Base-by-base conservation (phyloP, 2,113 vertebrate species). In the Peromyscus leucopus region DNA sequence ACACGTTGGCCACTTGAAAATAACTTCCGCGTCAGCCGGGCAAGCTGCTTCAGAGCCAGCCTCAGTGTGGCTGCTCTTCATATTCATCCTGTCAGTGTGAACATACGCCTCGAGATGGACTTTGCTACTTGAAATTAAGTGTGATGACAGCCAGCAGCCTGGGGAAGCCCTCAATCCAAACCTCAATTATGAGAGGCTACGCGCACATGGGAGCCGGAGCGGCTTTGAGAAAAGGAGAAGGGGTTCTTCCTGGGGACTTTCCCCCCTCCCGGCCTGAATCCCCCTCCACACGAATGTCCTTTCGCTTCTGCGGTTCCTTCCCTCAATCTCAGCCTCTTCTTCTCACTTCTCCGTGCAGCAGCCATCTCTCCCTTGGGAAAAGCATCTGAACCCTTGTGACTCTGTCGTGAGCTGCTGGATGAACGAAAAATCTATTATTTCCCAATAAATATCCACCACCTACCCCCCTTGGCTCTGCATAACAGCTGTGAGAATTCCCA, bases 91-190 rank as follows among this genome's bases (percentile, higher is more conserved):
- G 55, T 90, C 79, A 55, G 74, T 78, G 95, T 97, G 96, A 97
- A 95, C 97, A 96, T 55, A 19, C 36, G 69, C 94, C 78, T 95
- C 48, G 51, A 95, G 95, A 96, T 88, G 97, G 97, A 97, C 95
- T 97, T 95, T 80, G 94, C 91, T 95, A 55, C 89, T 94, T 96
- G 97, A 96, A 97, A 97, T 97, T 78, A 96, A 98, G 98, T 97
- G 97, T 88, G 97, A 97, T 97, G 94, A 93, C 97, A 97, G 95
- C 86, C 21, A 0, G 89, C 75, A 86, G 92, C 82, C 92, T 1
- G 0, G 61, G 94, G 96, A 94, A 95, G 51, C 74, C 9, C 89
- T 96, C 78, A 79, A 61, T 69, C 76, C 96, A 75, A 91, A 92
- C 75, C 55, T 86, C 82, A 65, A 72, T 96, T 89, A 94, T 39